Evolutionary conservation across 1,140 invertebrate genomes (phyloP), one percentile per base, ranked within the genome.

Genomic region (Drosophila nigromelanica): DNA sequence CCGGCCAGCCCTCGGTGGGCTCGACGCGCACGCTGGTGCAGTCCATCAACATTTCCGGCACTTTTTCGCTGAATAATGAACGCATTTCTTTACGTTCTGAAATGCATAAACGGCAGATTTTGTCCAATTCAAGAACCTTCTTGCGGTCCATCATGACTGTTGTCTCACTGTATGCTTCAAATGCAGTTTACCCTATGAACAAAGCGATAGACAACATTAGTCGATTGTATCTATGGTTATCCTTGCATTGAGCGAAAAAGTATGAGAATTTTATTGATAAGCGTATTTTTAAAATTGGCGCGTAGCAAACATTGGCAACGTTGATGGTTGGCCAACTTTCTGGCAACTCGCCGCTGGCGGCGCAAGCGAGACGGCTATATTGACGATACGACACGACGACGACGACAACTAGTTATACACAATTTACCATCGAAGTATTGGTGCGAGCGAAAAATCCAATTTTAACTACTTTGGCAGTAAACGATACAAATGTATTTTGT

Each of bases 71-170:
- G 78, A 94, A 94, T 47, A 94, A 73, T 24, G 93, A 94, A 70
- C 94, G 92, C 94, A 94, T 94, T 73, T 94, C 94, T 81, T 94
- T 94, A 72, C 94, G 94, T 71, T 93, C 92, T 64, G 93, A 91
- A 72, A 94, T 92, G 90, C 94, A 94, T 33, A 93, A 93, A n/a
- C 94, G 93, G 91, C 94, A 94, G 70, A 94, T 94, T 90, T 94
- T 94, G 67, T 94, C 93, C 73, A 94, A 80, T 68, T 92, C 90
- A 18, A 91, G 58, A 27, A 89, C 86, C 51, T 91, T 91, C 51
- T 91, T 91, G 10, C 90, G 86, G 56, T 91, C 90, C 90, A 91
- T 91, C 54, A 83, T 77, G 27, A 52, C 37, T 27, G 12, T 14
- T 15, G 24, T 50, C 48, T 47, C 15, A 33, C 43, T 12, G 33